Percentiles rank a stretch among this genome's conserved stretches.
phyloP scores from a whole-genome alignment of 2,888 invertebrate species.

The Synergus gifuensis region DNA sequence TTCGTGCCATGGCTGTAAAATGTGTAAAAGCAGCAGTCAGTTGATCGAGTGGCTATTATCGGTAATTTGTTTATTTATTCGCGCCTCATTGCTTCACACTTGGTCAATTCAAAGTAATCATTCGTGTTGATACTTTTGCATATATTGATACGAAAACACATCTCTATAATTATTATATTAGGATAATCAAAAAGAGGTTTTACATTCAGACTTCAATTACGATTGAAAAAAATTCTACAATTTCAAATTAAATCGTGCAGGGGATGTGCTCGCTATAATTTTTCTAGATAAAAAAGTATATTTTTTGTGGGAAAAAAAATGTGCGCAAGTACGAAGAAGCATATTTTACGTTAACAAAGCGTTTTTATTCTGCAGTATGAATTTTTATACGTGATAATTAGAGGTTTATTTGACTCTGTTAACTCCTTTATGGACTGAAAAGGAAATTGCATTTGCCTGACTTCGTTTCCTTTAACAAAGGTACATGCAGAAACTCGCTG shows the following conservation, averaged over 20 bases:
- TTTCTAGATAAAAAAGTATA: neutral
- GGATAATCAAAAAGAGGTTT: too few species aligned
- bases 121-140: neutral
- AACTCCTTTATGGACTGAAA: neutral
- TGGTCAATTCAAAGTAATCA: neutral
- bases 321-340: neutral
- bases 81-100: neutral
- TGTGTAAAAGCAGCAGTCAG: neutral
- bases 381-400: slow-evolving; percentile 15
- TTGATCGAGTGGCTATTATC: neutral
- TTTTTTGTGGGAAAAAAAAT: neutral
- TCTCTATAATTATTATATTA: neutral
- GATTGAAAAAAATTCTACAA: too few species aligned
- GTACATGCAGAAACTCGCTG: neutral
- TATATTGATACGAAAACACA: neutral
- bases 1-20: neutral
- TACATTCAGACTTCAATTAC: too few species aligned
- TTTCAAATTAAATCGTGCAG: too few species aligned
- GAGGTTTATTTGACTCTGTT: slow-evolving; percentile 3
- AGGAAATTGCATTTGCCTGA: slow-evolving; percentile 33
- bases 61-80: slow-evolving; percentile 2
- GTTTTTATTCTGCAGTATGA: neutral
- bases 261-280: too few species aligned
- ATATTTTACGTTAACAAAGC: neutral
- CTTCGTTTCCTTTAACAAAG: slow-evolving; percentile 21